phyloP scores from a whole-genome alignment of 2,888 invertebrate species.

The Lochmaea crataegi region DNA sequence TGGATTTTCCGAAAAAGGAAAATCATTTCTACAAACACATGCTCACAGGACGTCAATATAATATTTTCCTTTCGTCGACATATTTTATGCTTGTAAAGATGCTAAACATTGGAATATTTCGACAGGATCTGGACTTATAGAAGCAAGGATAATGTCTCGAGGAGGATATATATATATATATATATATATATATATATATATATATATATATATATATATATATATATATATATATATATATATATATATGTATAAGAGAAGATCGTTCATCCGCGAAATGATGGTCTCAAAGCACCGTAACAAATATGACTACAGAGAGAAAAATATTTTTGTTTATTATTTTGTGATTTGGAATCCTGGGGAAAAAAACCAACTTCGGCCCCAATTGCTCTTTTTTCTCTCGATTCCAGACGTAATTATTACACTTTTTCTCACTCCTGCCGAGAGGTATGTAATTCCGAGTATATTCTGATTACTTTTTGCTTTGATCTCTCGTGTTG shows the following conservation, averaged over 20 bases:
- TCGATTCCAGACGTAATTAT: background rate
- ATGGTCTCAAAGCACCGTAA: constrained; percentile 19
- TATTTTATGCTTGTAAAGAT: constrained; percentile 34
- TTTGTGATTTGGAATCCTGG: background rate
- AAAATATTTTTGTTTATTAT: constrained; percentile 10
- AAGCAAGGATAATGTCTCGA: constrained; percentile 1
- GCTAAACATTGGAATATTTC: constrained; percentile 29
- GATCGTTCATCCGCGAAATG: constrained; percentile 10
- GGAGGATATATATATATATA: too few relatives aligned
- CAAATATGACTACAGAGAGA: constrained; percentile 8
- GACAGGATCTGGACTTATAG: constrained; percentile 17
- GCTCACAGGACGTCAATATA: constrained; percentile 17
- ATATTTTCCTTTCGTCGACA: constrained; percentile 34
- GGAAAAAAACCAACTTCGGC: too few relatives aligned
- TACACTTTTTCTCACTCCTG: background rate
- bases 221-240: too few relatives aligned
- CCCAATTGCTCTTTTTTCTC: background rate
- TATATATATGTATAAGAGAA: constrained; percentile 2
- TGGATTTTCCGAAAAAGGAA: constrained; percentile 20
- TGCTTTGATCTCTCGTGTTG: constrained; percentile 15
- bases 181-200: too few relatives aligned
- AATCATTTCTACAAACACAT: constrained; percentile 39
- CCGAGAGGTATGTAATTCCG: constrained; percentile 5
- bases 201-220: too few relatives aligned
- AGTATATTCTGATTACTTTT: constrained; percentile 15